Evolutionary conservation across 1,140 invertebrate species (phyloP).

Genomic region (Nautilus pompilius): DNA sequence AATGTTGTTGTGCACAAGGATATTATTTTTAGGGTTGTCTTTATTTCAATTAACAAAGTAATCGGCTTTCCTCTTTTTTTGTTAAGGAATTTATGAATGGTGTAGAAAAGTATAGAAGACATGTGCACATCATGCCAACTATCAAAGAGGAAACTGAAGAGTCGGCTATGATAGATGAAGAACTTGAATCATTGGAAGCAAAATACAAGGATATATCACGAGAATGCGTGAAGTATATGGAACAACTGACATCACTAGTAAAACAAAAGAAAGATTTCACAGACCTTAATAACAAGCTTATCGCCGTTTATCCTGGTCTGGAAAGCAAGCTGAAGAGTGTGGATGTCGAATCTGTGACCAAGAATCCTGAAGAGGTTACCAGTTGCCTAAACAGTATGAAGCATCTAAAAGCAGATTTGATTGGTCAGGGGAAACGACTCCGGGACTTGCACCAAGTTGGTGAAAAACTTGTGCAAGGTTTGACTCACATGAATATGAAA

Average conservation of each 20-base stretch:
- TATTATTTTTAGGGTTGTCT: too few species aligned
- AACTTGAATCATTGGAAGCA: constrained; percentile 41
- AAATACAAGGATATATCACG: constrained; percentile 43
- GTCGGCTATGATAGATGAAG: constrained; percentile 41
- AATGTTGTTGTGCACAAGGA: too few species aligned
- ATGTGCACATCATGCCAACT: constrained; percentile 37
- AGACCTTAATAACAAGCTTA: constrained; percentile 66
- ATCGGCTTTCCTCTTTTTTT: constrained; percentile 8
- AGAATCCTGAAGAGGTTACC: constrained; percentile 29
- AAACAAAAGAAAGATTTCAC: constrained; percentile 44
- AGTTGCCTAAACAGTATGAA: constrained; percentile 31
- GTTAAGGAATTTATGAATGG: constrained; percentile 44
- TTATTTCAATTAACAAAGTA: too few species aligned
- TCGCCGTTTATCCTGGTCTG: constrained; percentile 78
- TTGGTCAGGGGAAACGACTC: constrained; percentile 37
- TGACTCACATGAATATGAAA: constrained; percentile 66
- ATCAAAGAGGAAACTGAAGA: constrained; percentile 37
- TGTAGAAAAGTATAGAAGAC: constrained; percentile 39
- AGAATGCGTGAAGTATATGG: constrained; percentile 40
- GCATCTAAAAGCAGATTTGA: constrained; percentile 37
- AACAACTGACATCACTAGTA: constrained; percentile 30
- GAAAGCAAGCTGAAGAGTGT: constrained; percentile 66
- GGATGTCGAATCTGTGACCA: constrained; percentile 28
- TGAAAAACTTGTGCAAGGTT: constrained; percentile 56
- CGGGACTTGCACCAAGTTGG: constrained; percentile 36